Percentiles rank a stretch among this genome's conserved stretches.
Conservation (phyloP, 2,888 invertebrate species). For the Amiota minor region DNA sequence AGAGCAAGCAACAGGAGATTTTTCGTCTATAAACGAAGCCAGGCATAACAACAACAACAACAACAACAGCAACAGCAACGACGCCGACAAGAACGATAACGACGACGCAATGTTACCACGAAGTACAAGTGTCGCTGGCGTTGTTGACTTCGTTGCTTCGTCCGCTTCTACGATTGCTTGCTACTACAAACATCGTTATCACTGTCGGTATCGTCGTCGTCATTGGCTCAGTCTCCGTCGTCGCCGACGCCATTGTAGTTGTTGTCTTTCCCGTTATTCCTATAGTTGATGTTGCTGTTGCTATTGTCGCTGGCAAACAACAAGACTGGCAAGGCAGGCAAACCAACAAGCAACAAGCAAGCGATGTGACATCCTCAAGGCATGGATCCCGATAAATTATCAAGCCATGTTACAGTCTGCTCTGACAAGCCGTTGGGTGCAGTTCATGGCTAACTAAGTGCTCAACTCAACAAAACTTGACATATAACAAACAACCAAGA, state of each 20-base stretch:
- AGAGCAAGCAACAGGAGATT: no score
- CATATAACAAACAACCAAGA: not conserved
- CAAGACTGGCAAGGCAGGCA: not conserved
- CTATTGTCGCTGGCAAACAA: not conserved
- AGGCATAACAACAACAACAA: not conserved
- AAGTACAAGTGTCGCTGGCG: not conserved
- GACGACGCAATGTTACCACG: not conserved
- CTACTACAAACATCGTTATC: no score
- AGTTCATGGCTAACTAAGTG: not conserved
- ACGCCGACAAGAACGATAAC: not conserved
- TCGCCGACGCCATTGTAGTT: not conserved
- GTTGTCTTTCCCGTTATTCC: not conserved
- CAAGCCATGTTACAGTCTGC: constrained; percentile 65
- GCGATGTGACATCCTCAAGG: constrained; percentile 40
- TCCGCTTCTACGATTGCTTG: no score
- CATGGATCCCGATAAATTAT: constrained; percentile 71
- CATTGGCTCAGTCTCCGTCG: not conserved
- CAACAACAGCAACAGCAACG: not conserved
- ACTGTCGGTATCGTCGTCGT: not conserved
- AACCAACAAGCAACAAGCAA: not conserved
- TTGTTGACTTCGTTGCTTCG: no score
- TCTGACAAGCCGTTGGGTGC: constrained; percentile 36
- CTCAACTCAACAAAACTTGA: not conserved
- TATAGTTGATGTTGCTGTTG: not conserved
- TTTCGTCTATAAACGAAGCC: no score